phyloP scores from a whole-genome alignment of 2,888 invertebrate genomes.

The Drosophila ustulata region DNA sequence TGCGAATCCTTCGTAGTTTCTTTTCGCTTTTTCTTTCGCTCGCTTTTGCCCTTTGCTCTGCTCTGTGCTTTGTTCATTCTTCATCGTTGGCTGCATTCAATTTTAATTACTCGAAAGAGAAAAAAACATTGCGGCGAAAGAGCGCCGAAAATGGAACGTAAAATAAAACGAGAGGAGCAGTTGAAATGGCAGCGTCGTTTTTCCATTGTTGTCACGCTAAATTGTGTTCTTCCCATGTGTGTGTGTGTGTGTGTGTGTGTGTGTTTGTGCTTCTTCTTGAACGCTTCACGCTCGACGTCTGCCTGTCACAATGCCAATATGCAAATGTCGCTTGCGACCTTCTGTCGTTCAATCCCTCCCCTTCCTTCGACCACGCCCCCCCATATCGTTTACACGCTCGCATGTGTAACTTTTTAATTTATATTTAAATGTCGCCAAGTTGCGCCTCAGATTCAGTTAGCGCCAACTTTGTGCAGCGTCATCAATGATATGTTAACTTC shows the following conservation, averaged over 20 bases:
- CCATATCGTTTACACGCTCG: slow-evolving; percentile 36
- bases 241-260: background rate
- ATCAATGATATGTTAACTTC: slow-evolving; percentile 30
- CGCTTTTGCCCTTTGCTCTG: background rate
- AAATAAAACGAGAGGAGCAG: slow-evolving; percentile 1
- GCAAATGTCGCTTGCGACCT: slow-evolving; percentile 58
- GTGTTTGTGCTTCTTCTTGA: slow-evolving; percentile 31
- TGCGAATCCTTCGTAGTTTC: background rate
- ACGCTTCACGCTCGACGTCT: slow-evolving; percentile 36
- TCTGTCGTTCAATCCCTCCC: background rate
- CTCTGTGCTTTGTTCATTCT: background rate
- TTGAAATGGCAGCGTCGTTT: slow-evolving; percentile 11
- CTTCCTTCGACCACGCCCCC: background rate
- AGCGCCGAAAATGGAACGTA: background rate
- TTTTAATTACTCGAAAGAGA: slow-evolving; percentile 41
- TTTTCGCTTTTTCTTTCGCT: background rate
- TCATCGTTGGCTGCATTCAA: slow-evolving; percentile 18
- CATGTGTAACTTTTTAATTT: slow-evolving; percentile 77
- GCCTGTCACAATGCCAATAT: slow-evolving; percentile 67
- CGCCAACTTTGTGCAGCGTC: slow-evolving; percentile 37
- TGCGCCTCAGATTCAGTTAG: slow-evolving; percentile 48
- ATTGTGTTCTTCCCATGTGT: slow-evolving; percentile 27
- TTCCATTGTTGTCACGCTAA: slow-evolving; percentile 68
- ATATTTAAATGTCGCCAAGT: slow-evolving; percentile 67
- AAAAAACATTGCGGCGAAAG: too few species aligned